A percentile compares a stretch with the other conserved stretches of the same genome.
phyloP scores from a whole-genome alignment of 2,113 vertebrate species.

The Lophotis ruficrista region DNA sequence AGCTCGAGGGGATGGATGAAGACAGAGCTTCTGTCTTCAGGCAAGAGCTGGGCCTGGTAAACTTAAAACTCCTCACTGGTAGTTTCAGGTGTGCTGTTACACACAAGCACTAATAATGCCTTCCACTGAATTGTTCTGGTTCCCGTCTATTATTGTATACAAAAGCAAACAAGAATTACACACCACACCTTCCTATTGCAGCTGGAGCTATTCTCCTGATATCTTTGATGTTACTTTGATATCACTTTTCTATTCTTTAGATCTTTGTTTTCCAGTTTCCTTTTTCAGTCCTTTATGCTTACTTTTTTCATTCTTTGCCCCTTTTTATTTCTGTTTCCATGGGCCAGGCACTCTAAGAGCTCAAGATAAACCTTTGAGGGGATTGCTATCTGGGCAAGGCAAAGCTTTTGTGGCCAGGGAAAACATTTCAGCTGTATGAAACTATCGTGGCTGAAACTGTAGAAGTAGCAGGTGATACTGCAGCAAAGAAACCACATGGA shows the following conservation, averaged over 20 bases:
- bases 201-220: background rate
- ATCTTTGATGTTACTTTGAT: background rate
- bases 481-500: background rate
- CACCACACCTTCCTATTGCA: background rate
- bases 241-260: background rate
- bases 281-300: background rate
- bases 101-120: background rate
- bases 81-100: background rate
- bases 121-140: background rate
- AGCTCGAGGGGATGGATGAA: background rate
- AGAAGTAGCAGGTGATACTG: background rate
- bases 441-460: background rate
- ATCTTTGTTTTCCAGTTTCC: background rate
- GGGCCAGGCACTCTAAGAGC: background rate
- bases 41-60: background rate
- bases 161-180: background rate
- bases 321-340: slow-evolving; percentile 5
- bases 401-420: background rate
- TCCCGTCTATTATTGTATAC: background rate
- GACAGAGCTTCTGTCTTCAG: too few relatives aligned
- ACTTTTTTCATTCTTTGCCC: background rate
- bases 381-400: background rate
- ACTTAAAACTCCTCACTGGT: background rate
- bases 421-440: slow-evolving; percentile 22
- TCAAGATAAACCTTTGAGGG: slow-evolving; percentile 26